A percentile compares a stretch with the other conserved stretches of the same genome.
These are phyloP conservation scores for Heterotilapia buettikoferi DNA, from an alignment of 2,113 vertebrate genomes.

Conservation along the genomic window DNA sequence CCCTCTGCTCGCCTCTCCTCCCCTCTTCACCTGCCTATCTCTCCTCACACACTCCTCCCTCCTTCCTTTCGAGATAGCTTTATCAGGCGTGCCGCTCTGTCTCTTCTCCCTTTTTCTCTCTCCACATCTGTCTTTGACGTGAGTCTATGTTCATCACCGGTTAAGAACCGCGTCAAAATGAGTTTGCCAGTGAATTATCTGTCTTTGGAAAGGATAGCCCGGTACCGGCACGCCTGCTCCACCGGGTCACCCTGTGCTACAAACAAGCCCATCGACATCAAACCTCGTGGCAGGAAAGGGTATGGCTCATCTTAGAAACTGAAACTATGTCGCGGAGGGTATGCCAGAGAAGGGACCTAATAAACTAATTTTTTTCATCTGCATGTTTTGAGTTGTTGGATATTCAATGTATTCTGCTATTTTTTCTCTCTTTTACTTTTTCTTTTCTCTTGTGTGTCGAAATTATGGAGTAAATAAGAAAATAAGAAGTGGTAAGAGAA, in stretches of 20 bases:
- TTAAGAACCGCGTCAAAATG: constrained; percentile 65
- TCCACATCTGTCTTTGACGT: background rate
- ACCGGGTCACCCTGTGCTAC: constrained; percentile 85
- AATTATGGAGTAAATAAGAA: background rate
- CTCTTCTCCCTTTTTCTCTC: background rate
- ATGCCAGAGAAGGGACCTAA: background rate
- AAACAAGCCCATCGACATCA: constrained; percentile 96
- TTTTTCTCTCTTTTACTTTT: background rate
- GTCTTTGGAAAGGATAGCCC: constrained; percentile 81
- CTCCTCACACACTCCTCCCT: background rate
- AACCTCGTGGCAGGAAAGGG: constrained; percentile 81
- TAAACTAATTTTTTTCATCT: background rate
- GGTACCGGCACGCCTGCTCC: constrained; percentile 80
- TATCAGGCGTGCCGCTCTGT: background rate
- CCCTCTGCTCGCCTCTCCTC: background rate
- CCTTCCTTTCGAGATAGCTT: background rate
- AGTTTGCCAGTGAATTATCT: constrained; percentile 83
- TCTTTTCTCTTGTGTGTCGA: background rate
- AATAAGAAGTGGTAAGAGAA: background rate
- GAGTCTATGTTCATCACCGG: background rate
- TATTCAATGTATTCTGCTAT: background rate
- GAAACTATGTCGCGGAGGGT: background rate
- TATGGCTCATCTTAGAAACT: constrained; percentile 56
- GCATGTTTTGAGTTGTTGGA: background rate
- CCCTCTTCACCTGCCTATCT: background rate